A percentile compares a stretch with the other conserved stretches of the same genome.
Conservation (phyloP, 2,113 vertebrate species). For the Equus przewalskii region DNA sequence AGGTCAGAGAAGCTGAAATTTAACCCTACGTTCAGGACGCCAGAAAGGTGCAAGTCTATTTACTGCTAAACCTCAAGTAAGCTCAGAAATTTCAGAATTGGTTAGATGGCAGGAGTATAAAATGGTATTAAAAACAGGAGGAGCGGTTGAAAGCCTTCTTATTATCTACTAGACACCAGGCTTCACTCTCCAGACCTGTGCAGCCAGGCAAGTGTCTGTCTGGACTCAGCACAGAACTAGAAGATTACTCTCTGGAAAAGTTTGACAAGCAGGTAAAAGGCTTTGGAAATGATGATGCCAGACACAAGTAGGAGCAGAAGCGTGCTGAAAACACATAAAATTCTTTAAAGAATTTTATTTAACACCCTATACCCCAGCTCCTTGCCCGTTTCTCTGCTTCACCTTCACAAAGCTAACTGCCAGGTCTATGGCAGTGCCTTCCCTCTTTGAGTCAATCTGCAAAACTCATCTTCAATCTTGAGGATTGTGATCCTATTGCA, state of each 20-base stretch:
- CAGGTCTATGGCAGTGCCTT: too few relatives aligned
- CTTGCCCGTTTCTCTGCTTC: neutral
- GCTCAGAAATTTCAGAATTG: neutral
- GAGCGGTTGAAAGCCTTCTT: neutral
- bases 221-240: neutral
- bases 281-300: neutral
- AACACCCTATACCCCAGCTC: accelerated
- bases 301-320: neutral
- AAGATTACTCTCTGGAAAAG: neutral
- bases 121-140: neutral
- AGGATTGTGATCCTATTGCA: neutral
- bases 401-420: neutral
- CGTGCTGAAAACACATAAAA: neutral
- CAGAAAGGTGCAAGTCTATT: neutral
- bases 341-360: neutral
- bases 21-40: neutral
- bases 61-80: neutral
- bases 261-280: neutral
- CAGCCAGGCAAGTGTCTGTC: neutral
- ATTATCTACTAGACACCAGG: neutral
- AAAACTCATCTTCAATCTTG: neutral
- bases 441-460: neutral
- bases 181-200: neutral
- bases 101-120: neutral
- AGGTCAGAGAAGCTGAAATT: neutral